Evolutionary conservation across 2,113 vertebrate species (phyloP).

Genomic region (Colius striatus): DNA sequence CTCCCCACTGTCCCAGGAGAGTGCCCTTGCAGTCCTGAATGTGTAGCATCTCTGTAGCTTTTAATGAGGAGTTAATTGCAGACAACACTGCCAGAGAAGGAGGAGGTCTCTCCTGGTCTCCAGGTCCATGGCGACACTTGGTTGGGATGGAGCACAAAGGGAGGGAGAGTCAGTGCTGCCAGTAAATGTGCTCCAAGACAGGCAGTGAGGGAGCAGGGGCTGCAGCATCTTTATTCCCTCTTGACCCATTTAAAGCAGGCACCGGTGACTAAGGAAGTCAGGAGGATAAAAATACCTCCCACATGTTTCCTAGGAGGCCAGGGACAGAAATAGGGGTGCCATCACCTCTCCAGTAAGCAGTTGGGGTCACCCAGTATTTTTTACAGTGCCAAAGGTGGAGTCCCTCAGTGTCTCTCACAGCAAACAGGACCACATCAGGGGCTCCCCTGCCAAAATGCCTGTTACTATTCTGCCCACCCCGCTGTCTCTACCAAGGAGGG

Average conservation of each 20-base stretch:
- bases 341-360: background rate
- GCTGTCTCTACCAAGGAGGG: too few relatives aligned
- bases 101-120: background rate
- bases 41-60: background rate
- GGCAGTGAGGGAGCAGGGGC: background rate
- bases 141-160: background rate
- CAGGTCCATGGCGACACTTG: background rate
- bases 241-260: conserved; percentile 68
- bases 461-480: background rate
- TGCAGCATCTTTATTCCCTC: conserved; percentile 51
- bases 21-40: background rate
- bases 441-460: background rate
- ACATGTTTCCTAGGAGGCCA: conserved; percentile 27
- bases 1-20: rapidly evolving
- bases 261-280: conserved; percentile 37
- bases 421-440: rapidly evolving
- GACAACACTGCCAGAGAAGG: background rate
- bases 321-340: conserved; percentile 43
- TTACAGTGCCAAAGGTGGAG: background rate
- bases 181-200: background rate
- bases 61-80: conserved; percentile 20
- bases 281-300: conserved; percentile 63
- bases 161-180: background rate
- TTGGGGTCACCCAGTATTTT: background rate
- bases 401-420: background rate